These are phyloP conservation scores for Dolichallabes microphthalmus DNA, from an alignment of 2,113 vertebrate genomes.

Conservation along the genomic window DNA sequence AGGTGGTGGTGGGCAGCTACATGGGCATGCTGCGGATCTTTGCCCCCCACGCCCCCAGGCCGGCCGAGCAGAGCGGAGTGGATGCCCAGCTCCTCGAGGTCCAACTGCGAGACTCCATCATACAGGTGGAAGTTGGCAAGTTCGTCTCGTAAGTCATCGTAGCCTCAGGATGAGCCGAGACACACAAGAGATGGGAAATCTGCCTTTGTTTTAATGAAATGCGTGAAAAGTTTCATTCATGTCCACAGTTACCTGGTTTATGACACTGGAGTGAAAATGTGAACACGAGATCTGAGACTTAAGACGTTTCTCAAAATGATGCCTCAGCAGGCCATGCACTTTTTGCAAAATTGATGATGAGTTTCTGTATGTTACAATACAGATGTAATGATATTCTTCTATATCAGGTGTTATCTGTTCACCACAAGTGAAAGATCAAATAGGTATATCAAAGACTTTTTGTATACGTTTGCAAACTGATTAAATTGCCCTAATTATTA, in stretches of 20 bases:
- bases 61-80: constrained; percentile 70
- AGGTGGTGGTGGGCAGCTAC: constrained; percentile 93
- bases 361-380: too few relatives aligned
- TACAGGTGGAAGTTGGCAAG: constrained; percentile 93
- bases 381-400: too few relatives aligned
- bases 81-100: constrained; percentile 89
- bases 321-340: neutral
- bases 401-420: too few relatives aligned
- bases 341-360: neutral
- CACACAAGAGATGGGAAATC: neutral
- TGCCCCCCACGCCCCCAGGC: constrained; percentile 77
- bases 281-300: neutral
- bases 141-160: constrained; percentile 93
- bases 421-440: neutral
- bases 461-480: neutral
- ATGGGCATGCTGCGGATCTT: constrained; percentile 90
- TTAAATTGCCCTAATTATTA: neutral
- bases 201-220: neutral
- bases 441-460: neutral
- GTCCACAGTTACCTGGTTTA: neutral
- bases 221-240: neutral
- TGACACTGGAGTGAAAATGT: neutral
- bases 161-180: neutral
- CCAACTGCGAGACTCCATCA: constrained; percentile 82
- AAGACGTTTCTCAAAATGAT: neutral